Conservation (phyloP, 2,888 invertebrate genomes). For the Ichneumoninae sp. region DNA sequence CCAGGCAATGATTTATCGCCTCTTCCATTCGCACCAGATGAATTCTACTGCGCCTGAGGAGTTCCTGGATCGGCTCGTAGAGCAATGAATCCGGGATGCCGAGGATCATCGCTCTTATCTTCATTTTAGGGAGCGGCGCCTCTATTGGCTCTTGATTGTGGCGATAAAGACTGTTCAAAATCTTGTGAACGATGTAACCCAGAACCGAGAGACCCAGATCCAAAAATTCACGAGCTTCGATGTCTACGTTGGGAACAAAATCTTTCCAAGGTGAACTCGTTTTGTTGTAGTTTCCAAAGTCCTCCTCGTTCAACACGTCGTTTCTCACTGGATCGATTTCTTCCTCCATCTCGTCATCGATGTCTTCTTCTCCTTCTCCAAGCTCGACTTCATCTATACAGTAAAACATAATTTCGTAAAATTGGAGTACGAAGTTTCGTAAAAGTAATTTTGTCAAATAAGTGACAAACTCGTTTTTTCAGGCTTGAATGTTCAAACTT, state of each 20-base stretch:
- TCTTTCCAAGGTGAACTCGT: conserved; percentile 86
- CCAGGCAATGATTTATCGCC: conserved; percentile 87
- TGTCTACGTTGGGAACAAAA: conserved; percentile 84
- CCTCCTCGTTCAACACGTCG: conserved; percentile 85
- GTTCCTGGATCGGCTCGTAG: conserved; percentile 83
- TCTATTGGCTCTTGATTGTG: conserved; percentile 81
- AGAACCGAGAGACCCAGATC: conserved; percentile 84
- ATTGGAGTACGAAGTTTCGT: too few relatives aligned
- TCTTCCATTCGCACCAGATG: conserved; percentile 84
- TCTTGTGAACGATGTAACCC: conserved; percentile 86
- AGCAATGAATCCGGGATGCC: conserved; percentile 82
- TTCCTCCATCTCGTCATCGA: conserved; percentile 81
- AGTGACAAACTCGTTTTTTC: too few relatives aligned
- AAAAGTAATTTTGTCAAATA: too few relatives aligned
- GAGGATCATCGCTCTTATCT: conserved; percentile 84
- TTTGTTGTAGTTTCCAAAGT: conserved; percentile 86
- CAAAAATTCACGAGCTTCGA: conserved; percentile 82
- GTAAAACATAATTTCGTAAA: too few relatives aligned
- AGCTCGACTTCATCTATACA: conserved; percentile 62
- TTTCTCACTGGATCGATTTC: conserved; percentile 86
- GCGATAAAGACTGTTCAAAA: conserved; percentile 85
- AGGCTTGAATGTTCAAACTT: too few relatives aligned
- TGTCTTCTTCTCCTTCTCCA: conserved; percentile 83
- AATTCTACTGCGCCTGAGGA: conserved; percentile 84
- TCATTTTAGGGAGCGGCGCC: conserved; percentile 83